Conservation (phyloP, 2,113 vertebrate species). For the Pandion haliaetus region DNA sequence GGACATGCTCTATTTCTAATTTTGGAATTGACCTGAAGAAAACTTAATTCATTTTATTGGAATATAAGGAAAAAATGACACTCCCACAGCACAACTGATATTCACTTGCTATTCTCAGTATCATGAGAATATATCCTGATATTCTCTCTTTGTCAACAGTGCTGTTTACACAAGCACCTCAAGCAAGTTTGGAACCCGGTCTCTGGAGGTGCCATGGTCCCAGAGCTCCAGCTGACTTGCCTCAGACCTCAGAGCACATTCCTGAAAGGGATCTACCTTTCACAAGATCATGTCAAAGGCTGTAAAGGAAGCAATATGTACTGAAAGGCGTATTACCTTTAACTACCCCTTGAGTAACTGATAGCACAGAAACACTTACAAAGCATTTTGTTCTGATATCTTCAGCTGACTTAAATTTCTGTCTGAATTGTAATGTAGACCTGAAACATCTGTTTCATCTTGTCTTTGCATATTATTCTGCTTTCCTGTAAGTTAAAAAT, state of each 20-base stretch:
- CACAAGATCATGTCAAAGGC: not conserved
- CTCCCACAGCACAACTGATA: not conserved
- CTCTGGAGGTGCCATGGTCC: not conserved
- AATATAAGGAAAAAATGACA: not conserved
- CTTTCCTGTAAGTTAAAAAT: slow-evolving; percentile 27
- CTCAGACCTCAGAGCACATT: not conserved
- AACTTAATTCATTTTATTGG: not conserved
- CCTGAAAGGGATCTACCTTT: not conserved
- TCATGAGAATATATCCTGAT: not conserved
- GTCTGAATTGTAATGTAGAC: not conserved
- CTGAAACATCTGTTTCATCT: slow-evolving; percentile 13
- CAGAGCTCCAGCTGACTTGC: not conserved
- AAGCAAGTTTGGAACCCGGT: not conserved
- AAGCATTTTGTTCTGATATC: not conserved
- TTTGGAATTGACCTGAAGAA: not conserved
- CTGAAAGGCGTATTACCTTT: not conserved
- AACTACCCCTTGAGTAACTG: not conserved
- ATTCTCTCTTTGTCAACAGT: not conserved
- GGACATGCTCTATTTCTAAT: not conserved
- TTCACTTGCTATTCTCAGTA: not conserved
- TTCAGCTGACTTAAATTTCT: slow-evolving; percentile 30
- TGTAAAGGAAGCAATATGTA: not conserved
- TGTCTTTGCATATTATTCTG: not conserved
- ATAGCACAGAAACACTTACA: not conserved
- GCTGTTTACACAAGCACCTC: not conserved